These are phyloP conservation scores for Microcebus ravelobensis DNA, from an alignment of 2,113 vertebrate genomes.

Conservation along the genomic window DNA sequence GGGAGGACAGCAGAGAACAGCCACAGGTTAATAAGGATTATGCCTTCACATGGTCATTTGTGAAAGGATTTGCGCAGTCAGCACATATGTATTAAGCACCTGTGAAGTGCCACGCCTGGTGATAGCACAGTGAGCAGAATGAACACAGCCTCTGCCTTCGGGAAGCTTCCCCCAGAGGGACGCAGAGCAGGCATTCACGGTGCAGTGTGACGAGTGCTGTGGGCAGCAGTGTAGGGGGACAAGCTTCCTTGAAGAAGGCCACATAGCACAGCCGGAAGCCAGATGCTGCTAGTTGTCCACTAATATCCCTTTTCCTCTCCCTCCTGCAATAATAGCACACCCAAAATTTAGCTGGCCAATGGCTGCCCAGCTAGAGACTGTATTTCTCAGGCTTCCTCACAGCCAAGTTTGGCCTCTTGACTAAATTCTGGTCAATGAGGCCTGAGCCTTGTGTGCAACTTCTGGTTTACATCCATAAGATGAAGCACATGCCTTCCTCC, in stretches of 20 bases:
- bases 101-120: not conserved
- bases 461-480: not conserved
- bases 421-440: not conserved
- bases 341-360: not conserved
- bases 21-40: not conserved
- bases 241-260: not conserved
- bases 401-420: not conserved
- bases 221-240: not conserved
- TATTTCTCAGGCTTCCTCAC: not conserved
- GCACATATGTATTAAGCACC: not conserved
- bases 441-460: not conserved
- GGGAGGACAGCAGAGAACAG: not conserved
- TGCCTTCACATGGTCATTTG: not conserved
- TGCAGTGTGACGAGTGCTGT: accelerated
- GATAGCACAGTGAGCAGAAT: not conserved
- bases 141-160: not conserved
- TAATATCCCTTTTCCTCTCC: not conserved
- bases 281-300: not conserved
- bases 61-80: not conserved
- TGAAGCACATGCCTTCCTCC: not conserved
- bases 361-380: not conserved
- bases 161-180: not conserved
- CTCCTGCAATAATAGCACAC: not conserved
- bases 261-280: not conserved
- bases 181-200: not conserved